phyloP scores from a whole-genome alignment of 2,888 invertebrate species.

The Metopia argyrocephala region DNA sequence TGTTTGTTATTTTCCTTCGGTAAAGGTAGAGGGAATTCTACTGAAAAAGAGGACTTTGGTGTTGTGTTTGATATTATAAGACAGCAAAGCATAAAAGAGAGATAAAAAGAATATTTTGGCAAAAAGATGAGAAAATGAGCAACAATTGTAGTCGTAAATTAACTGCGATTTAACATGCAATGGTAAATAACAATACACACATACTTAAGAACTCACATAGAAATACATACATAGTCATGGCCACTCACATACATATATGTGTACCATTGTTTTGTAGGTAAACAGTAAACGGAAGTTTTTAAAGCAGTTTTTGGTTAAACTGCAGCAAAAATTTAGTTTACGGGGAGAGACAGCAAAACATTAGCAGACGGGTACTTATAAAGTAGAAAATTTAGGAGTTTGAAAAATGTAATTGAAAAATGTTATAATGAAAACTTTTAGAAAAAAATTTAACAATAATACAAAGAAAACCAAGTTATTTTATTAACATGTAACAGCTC shows the following conservation, averaged over 20 bases:
- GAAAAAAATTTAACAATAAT: no score
- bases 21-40: neutral
- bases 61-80: no score
- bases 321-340: no score
- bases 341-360: no score
- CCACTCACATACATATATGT: neutral
- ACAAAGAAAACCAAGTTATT: no score
- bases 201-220: neutral
- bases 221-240: neutral
- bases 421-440: no score
- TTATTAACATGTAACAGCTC: no score
- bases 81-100: neutral
- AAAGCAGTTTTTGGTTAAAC: no score
- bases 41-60: no score
- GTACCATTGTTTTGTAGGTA: neutral
- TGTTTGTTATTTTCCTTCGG: neutral
- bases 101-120: neutral
- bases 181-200: constrained; percentile 2
- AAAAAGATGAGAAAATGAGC: constrained; percentile 25
- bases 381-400: no score
- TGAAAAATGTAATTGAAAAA: no score
- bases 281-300: neutral
- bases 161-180: constrained; percentile 52
- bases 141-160: constrained; percentile 59
- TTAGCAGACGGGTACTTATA: no score